phyloP scores from a whole-genome alignment of 1,140 invertebrate species.

The Asbolus verrucosus region DNA sequence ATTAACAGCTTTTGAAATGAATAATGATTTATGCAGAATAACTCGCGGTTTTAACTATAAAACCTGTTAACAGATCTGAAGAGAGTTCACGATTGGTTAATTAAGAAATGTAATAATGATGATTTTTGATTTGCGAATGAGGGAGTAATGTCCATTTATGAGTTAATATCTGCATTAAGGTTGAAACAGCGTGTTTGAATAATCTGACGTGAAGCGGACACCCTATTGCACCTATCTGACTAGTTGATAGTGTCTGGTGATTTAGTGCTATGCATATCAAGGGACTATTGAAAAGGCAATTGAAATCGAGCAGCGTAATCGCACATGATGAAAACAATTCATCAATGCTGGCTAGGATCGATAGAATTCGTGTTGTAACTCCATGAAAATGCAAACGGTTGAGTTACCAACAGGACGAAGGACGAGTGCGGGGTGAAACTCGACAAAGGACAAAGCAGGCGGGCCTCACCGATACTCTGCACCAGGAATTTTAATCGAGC shows the following conservation, averaged over 20 bases:
- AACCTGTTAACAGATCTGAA: no score
- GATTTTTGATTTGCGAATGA: no score
- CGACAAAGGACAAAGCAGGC: constrained; percentile 46
- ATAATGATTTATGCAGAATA: no score
- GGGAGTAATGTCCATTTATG: no score
- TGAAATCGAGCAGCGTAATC: constrained; percentile 64
- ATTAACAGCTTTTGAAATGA: no score
- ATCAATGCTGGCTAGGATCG: constrained; percentile 60
- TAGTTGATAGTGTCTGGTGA: constrained; percentile 62
- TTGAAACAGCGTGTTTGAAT: constrained; percentile 50
- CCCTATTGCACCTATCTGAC: constrained; percentile 59
- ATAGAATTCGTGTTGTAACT: constrained; percentile 51
- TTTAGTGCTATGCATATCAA: constrained; percentile 62
- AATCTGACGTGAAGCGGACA: constrained; percentile 60
- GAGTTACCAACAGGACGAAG: no score
- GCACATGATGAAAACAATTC: constrained; percentile 65
- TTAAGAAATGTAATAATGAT: no score
- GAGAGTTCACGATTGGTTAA: no score
- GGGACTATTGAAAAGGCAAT: constrained; percentile 64
- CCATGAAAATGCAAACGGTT: constrained; percentile 54
- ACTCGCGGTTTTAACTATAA: no score
- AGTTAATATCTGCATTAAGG: constrained; percentile 37
- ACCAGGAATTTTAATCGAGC: constrained; percentile 60
- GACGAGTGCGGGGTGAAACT: not conserved
- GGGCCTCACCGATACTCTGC: constrained; percentile 49